Evolutionary conservation across 2,888 invertebrate species (phyloP), one percentile per base, ranked within the genome.

Genomic region (Macrophya annulata): DNA sequence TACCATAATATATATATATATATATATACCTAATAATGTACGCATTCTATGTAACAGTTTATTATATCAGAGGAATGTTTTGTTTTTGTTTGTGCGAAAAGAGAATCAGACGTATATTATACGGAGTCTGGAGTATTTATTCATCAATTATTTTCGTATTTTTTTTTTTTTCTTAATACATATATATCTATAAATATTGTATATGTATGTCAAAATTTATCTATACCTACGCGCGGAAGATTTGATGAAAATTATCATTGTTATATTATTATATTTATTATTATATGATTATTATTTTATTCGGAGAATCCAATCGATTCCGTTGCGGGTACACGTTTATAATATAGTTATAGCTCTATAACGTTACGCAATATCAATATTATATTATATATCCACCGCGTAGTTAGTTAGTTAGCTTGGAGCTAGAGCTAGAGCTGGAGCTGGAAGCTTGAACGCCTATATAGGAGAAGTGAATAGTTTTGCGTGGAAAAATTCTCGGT

Each of bases 401-500:
- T 51, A 17, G 51, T 51, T 51, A 17, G 48, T 48, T 12, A 15
- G 5, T 51, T 51, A 51, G 51, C 17, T 51, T 6, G 17, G 17
- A 51, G 17, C 5, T 6, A 48, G 15, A 51, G 51, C 31, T 31
- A 31, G 31, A 31, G 31, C n/a, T 6, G 17, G 17, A 51, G 17
- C 5, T 6, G 15, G 15, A 51, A 31, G 31, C 31, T 31, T 31
- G 3, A 31, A 3, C 1, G 31, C 31, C 31, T 31, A 31, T n/a
- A n/a, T n/a, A 3, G 31, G 31, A 31, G 31, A 31, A 65, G 21
- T 65, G 65, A 25, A 40, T 71, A 71, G 37, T 71, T 71, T 37
- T 71, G 71, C 40, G 1, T 71, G 17, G 71, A 71, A 71, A 71
- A 71, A 71, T 71, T 40, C 71, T 71, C 31, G 17, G 51, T 51